A percentile compares a stretch with the other conserved stretches of the same genome.
Conservation (phyloP, 2,797 vertebrate genomes). For the Mormyrus proboscirostris region DNA sequence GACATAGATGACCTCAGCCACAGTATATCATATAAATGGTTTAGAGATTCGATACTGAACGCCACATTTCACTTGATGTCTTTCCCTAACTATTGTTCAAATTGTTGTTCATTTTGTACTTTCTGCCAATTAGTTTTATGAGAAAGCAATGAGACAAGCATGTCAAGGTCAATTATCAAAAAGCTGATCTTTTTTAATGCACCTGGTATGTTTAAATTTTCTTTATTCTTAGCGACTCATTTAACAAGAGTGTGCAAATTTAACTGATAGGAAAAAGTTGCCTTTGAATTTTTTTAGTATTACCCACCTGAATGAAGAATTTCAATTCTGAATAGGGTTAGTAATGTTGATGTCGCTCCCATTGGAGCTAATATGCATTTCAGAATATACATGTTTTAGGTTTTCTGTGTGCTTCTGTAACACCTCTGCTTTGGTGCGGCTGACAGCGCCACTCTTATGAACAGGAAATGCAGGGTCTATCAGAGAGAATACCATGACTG, state of each 20-base stretch:
- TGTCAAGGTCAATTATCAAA: slow-evolving; percentile 48
- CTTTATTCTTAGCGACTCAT: slow-evolving; percentile 46
- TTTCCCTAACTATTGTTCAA: not conserved
- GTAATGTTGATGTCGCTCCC: slow-evolving; percentile 61
- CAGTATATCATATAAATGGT: not conserved
- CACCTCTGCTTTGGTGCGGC: slow-evolving; percentile 30
- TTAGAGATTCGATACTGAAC: not conserved
- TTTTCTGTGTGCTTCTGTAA: slow-evolving; percentile 25
- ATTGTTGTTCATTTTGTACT: slow-evolving; percentile 3
- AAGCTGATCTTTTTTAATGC: slow-evolving; percentile 42
- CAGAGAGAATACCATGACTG: slow-evolving; percentile 32
- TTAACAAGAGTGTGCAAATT: slow-evolving; percentile 36
- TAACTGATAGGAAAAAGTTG: slow-evolving; percentile 59
- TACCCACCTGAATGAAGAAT: slow-evolving; percentile 65
- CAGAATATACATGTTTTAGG: slow-evolving; percentile 18
- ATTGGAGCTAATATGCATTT: slow-evolving; percentile 55
- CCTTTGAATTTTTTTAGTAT: slow-evolving; percentile 60
- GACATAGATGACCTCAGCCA: not conserved
- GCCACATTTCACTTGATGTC: not conserved
- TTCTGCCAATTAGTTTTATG: slow-evolving; percentile 13
- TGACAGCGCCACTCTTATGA: slow-evolving; percentile 27
- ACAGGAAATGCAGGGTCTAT: slow-evolving; percentile 35
- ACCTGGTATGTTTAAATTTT: slow-evolving; percentile 34
- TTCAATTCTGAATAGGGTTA: slow-evolving; percentile 59
- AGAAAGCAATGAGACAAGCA: slow-evolving; percentile 37